Percentiles rank a stretch among this genome's conserved stretches.
phyloP scores from a whole-genome alignment of 2,797 vertebrate genomes.

The Smutsia gigantea region DNA sequence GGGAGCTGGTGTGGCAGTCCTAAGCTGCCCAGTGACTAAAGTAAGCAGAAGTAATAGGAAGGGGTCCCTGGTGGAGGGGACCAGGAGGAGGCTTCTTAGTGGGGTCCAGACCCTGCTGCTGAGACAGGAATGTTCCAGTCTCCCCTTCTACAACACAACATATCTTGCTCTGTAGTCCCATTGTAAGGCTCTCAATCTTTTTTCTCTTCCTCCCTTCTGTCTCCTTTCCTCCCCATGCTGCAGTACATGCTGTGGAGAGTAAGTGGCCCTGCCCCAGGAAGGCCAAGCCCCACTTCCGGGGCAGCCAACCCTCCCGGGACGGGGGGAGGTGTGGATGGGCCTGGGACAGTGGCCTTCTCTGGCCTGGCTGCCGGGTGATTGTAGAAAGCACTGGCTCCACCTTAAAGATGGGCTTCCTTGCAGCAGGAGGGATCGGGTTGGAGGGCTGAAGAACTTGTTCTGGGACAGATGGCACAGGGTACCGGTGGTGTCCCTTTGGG shows the following conservation, averaged over 20 bases:
- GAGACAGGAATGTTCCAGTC: not conserved
- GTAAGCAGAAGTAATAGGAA: not conserved
- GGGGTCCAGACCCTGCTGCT: not conserved
- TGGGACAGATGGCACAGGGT: not conserved
- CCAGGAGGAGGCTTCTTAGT: constrained; percentile 9
- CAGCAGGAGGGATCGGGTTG: not conserved
- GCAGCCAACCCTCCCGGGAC: not conserved
- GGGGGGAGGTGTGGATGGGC: constrained; percentile 11
- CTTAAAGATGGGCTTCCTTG: not conserved
- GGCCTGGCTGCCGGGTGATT: not conserved
- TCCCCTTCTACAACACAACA: not conserved
- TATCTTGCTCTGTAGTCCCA: constrained; percentile 59
- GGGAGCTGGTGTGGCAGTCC: not conserved
- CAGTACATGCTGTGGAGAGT: constrained; percentile 87
- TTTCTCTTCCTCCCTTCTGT: constrained; percentile 81
- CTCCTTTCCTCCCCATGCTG: constrained; percentile 79
- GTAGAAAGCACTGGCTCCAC: not conserved
- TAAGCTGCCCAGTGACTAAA: not conserved
- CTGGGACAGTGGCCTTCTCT: not conserved
- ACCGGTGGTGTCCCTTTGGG: not conserved
- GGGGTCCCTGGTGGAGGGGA: not conserved
- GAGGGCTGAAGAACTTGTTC: not conserved
- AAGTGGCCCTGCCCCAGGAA: constrained; percentile 76
- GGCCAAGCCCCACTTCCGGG: not conserved
- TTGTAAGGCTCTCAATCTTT: constrained; percentile 78